phyloP scores from a whole-genome alignment of 2,113 vertebrate genomes.

The Strix uralensis region DNA sequence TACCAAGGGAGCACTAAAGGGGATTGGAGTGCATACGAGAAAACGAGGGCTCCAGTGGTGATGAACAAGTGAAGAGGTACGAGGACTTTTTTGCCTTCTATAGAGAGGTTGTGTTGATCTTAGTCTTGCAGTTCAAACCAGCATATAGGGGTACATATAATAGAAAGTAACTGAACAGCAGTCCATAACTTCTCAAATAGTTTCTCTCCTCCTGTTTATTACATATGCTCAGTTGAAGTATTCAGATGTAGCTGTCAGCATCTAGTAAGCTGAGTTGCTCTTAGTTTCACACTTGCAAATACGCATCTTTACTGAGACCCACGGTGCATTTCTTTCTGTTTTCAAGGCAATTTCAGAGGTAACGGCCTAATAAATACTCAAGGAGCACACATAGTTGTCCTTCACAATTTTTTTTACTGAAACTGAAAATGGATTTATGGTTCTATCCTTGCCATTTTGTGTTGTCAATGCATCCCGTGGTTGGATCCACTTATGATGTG shows the following conservation, averaged over 20 bases:
- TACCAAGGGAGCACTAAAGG: neutral
- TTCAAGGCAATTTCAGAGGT: neutral
- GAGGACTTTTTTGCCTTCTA: neutral
- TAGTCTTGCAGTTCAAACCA: neutral
- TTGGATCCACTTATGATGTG: too few species aligned
- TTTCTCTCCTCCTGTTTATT: neutral
- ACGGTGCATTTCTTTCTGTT: rapidly evolving
- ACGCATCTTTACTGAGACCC: neutral
- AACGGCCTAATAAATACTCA: neutral
- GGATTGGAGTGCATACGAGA: neutral
- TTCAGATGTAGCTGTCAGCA: neutral
- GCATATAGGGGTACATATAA: neutral
- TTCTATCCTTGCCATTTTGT: neutral
- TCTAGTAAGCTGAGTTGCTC: neutral
- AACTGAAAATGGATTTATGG: neutral
- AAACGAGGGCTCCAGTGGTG: neutral
- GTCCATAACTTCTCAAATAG: neutral
- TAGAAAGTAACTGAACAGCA: neutral
- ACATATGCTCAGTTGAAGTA: neutral
- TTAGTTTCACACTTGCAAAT: neutral
- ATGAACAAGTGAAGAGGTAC: neutral
- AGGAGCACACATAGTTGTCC: neutral
- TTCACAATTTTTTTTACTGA: neutral
- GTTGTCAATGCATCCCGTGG: neutral
- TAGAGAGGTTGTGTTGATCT: neutral